Evolutionary conservation across 1,140 invertebrate species (phyloP).

Genomic region (Laodelphax striatellus): DNA sequence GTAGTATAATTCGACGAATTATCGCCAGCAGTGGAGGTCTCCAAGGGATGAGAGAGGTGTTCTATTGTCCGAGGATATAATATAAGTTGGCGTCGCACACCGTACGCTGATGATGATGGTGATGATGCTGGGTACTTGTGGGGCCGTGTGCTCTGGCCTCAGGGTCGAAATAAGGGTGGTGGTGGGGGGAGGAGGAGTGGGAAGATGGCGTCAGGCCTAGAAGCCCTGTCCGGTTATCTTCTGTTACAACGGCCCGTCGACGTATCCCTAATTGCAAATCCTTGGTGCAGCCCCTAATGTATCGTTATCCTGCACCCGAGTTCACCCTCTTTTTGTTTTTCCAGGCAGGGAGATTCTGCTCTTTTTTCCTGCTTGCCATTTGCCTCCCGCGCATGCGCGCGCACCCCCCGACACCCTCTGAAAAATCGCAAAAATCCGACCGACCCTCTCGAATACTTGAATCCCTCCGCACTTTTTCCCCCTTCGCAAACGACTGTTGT

Average conservation of each 20-base stretch:
- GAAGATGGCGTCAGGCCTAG: background rate
- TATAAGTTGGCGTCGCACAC: background rate
- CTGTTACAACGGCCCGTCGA: background rate
- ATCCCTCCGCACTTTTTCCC: no score
- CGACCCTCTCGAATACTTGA: background rate
- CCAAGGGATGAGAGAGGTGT: background rate
- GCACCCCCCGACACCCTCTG: background rate
- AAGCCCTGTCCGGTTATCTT: background rate
- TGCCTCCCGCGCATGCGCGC: background rate
- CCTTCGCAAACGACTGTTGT: no score
- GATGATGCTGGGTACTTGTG: no score
- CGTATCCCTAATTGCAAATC: background rate
- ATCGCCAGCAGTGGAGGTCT: background rate
- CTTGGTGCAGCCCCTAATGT: conserved; percentile 3
- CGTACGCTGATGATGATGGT: background rate
- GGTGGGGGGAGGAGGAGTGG: background rate
- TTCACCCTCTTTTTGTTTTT: conserved; percentile 1
- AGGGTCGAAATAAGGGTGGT: background rate
- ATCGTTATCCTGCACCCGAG: conserved; percentile 2
- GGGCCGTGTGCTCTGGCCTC: no score
- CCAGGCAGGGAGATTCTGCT: background rate
- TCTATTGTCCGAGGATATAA: background rate
- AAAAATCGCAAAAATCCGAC: conserved; percentile 3
- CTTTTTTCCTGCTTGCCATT: background rate
- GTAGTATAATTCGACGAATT: background rate